phyloP scores from a whole-genome alignment of 2,797 vertebrate genomes.

The Etheostoma perlongum region DNA sequence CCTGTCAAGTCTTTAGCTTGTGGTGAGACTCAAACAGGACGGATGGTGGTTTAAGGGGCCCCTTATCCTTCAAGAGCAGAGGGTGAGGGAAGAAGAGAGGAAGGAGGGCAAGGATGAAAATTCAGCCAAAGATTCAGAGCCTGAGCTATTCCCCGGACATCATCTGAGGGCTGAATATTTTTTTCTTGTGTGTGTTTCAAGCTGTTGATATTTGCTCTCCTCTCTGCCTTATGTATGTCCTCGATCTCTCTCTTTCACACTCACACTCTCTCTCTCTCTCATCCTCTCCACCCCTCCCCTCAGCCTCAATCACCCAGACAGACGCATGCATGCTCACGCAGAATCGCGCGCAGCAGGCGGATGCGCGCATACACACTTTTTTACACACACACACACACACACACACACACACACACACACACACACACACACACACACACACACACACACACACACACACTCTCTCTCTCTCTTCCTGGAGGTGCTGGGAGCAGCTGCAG shows the following conservation, averaged over 20 bases:
- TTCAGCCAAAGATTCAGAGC: conserved; percentile 40
- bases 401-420: conserved; percentile 15
- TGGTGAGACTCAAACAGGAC: conserved; percentile 39
- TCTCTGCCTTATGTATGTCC: conserved; percentile 71
- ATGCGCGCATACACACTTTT: conserved; percentile 77
- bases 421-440: conserved; percentile 33
- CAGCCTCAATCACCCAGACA: conserved; percentile 82
- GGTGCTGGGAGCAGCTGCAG: conserved; percentile 87
- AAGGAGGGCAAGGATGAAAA: conserved; percentile 28
- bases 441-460: conserved; percentile 70
- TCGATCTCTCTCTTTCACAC: conserved; percentile 43
- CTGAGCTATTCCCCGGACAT: conserved; percentile 50
- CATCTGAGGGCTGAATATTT: conserved; percentile 48
- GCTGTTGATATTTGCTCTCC: conserved; percentile 78
- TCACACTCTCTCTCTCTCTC: conserved; percentile 39
- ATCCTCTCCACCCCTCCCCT: conserved; percentile 68
- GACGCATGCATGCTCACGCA: conserved; percentile 84
- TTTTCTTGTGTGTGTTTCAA: conserved; percentile 45
- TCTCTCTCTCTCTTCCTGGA: conserved; percentile 80
- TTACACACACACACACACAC: not conserved
- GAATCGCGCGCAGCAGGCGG: conserved; percentile 81
- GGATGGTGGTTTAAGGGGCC: conserved; percentile 36
- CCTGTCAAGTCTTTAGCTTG: conserved; percentile 18
- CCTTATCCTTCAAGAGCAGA: conserved; percentile 43
- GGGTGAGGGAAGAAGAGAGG: conserved; percentile 13